A percentile compares a stretch with the other conserved stretches of the same genome.
These are phyloP conservation scores for Rhyacophila evoluta DNA, from an alignment of 2,888 invertebrate species.

Conservation along the genomic window DNA sequence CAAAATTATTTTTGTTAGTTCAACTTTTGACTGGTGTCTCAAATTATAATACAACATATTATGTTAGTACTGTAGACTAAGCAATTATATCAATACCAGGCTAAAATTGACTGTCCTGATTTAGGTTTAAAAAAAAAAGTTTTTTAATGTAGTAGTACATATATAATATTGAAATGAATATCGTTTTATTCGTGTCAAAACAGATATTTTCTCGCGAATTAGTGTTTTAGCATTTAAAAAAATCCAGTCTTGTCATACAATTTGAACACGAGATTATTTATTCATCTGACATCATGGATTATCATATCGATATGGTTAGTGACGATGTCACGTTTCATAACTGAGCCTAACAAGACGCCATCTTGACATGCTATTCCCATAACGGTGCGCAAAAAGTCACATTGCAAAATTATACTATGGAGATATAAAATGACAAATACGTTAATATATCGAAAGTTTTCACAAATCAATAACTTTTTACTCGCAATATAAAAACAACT, in stretches of 20 bases:
- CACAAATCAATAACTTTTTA: too few relatives aligned
- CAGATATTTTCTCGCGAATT: not conserved
- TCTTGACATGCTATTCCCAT: slow-evolving; percentile 5
- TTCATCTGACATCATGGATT: slow-evolving; percentile 22
- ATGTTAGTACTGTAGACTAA: too few relatives aligned
- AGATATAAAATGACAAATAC: not conserved
- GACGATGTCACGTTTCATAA: slow-evolving; percentile 39
- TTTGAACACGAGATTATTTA: slow-evolving; percentile 10
- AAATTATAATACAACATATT: too few relatives aligned
- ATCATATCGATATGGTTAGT: slow-evolving; percentile 32
- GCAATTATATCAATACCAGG: too few relatives aligned
- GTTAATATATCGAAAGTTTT: too few relatives aligned
- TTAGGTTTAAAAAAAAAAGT: too few relatives aligned
- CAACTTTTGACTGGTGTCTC: too few relatives aligned
- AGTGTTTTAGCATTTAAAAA: not conserved
- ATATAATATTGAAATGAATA: too few relatives aligned
- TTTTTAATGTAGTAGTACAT: too few relatives aligned
- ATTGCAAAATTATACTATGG: not conserved
- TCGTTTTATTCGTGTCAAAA: not conserved
- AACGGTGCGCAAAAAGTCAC: not conserved
- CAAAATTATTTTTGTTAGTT: too few relatives aligned
- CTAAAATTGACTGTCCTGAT: too few relatives aligned
- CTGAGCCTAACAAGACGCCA: slow-evolving; percentile 27
- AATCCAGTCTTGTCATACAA: slow-evolving; percentile 7
- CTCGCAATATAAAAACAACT: too few relatives aligned